phyloP scores from a whole-genome alignment of 2,888 invertebrate genomes.

The Oegoconia quadripuncta region DNA sequence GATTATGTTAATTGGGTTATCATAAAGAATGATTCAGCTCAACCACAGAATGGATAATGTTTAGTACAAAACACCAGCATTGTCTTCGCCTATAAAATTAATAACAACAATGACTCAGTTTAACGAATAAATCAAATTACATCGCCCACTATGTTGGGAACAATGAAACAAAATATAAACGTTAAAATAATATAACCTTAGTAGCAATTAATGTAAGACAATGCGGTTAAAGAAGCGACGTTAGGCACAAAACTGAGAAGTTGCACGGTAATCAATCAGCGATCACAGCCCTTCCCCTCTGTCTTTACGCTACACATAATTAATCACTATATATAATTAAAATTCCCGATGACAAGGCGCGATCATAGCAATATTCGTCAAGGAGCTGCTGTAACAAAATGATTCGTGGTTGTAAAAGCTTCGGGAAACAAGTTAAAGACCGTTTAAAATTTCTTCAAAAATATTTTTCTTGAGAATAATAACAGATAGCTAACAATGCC shows the following conservation, averaged over 20 bases:
- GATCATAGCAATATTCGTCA: conserved; percentile 49
- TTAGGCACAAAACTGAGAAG: conserved; percentile 42
- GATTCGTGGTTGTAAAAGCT: conserved; percentile 33
- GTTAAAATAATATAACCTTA: conserved; percentile 58
- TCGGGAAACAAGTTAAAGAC: conserved; percentile 17
- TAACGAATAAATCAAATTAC: conserved; percentile 65
- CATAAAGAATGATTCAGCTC: conserved; percentile 48
- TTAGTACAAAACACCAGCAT: conserved; percentile 39
- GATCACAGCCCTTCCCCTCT: conserved; percentile 45
- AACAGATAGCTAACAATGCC: no score
- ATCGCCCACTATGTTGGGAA: conserved; percentile 52
- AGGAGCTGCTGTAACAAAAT: conserved; percentile 34
- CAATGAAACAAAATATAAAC: conserved; percentile 62
- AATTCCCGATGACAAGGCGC: conserved; percentile 73
- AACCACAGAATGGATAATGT: no score
- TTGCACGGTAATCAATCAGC: conserved; percentile 70
- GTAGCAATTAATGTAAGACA: conserved; percentile 70
- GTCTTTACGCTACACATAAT: conserved; percentile 67
- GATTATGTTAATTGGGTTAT: conserved; percentile 25
- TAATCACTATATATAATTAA: conserved; percentile 76
- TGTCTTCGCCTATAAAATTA: conserved; percentile 62
- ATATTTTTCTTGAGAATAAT: no score
- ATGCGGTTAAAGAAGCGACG: conserved; percentile 50
- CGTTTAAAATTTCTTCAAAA: neutral
- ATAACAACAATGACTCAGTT: conserved; percentile 69